Evolutionary conservation across 2,113 vertebrate species (phyloP), one percentile per base, ranked within the genome.

Genomic region (Pterocles burchelli): DNA sequence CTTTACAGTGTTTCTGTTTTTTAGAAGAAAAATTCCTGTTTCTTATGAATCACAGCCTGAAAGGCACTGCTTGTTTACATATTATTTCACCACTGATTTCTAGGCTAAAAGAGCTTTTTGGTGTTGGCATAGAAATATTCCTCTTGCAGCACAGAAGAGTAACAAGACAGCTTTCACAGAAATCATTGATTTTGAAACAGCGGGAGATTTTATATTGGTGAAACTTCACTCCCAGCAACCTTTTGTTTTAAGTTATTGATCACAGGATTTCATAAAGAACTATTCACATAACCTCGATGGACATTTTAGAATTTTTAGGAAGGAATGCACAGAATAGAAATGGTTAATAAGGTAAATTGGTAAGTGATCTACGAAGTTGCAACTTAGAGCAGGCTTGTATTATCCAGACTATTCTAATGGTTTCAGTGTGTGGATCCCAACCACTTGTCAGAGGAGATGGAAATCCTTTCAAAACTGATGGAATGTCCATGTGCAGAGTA

Each of bases 311-410:
- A 34, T 57, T 73, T 85, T 59, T 45, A 70, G 26, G 14, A 73
- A 76, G 68, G 25, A 63, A 26, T 33, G 16, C 8, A 34, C 5
- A 55, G 19, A 70, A 57, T 11, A 61, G 25, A 75, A 75, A 10
- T 61, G 13, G 2, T 33, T 62, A 68, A 33, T 63, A 41, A 34
- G 20, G 17, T 49, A 31, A 45, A 24, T 13, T 45, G 20, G 8
- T 54, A 43, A 67, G 2, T 2, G 0, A 4, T 38, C 49, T 43
- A 4, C 3, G 0, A 41, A 75, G 6, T 21, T 67, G 29, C 48
- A 34, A 11, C 22, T 75, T 51, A 20, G 6, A 59, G 19, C 7
- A 52, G 6, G 6, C 28, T 61, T 80, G 38, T 55, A 38, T 94
- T 63, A 52, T 51, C 33, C 14, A 45, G 49, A 18, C 34, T 52